Evolutionary conservation across 2,113 vertebrate species (phyloP), one percentile per base, ranked within the genome.

Genomic region (Todiramphus chloris): DNA sequence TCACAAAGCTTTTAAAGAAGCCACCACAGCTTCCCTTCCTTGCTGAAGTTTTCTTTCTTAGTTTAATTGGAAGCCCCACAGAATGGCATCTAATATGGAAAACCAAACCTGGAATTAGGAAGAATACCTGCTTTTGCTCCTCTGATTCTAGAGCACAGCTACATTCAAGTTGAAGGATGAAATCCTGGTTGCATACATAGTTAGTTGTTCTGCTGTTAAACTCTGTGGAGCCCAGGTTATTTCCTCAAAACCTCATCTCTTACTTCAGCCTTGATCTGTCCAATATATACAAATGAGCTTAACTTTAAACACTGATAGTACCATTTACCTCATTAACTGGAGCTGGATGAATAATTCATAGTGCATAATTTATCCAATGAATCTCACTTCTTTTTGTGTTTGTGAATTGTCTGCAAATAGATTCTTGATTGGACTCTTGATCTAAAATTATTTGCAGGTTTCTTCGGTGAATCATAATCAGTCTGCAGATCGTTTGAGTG

Each of bases 351-450:
- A 96, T 96, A 94, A 97, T 96, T 96, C 96, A 94, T 95, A 35
- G 37, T 20, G 92, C 50, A 94, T 94, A 96, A 94, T 92, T 95
- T 96, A 87, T 27, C 89, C 83, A 94, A 50, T 39, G 86, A 94
- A 94, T 94, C 89, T 91, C 90, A 82, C 90, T 95, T 87, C 92
- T 95, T 95, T 96, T 94, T 94, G 96, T 96, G 91, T 96, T 96
- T 96, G 69, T 91, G 94, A 96, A 97, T 96, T 94, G 95, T 97
- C 96, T 97, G 92, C 96, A 96, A 94, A 96, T 96, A 96, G 92
- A 91, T 92, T 95, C 92, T 96, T 97, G 95, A 97, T 96, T 96
- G 96, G 92, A 85, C 96, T 91, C 89, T 92, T 91, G 91, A 93
- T 96, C 90, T 95, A 84, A 97, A 95, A 94, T 96, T 94, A 96